Evolutionary conservation across 2,113 vertebrate genomes (phyloP), one percentile per base, ranked within the genome.

Genomic region (Daphoenositta chrysoptera): DNA sequence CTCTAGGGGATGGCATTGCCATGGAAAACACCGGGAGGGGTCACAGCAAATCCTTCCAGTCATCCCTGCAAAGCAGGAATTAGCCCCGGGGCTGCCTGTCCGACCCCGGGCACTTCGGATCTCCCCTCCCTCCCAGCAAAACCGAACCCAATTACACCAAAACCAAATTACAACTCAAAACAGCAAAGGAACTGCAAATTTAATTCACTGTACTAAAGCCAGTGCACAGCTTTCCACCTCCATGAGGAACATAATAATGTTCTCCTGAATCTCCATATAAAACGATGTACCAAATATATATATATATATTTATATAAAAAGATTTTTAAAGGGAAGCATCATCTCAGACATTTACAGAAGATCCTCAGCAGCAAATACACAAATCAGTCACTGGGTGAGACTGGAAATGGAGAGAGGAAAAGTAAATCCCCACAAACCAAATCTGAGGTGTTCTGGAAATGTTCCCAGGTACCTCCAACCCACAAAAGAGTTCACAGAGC

Each of bases 91-190:
- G 48, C 91, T 71, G 33, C 22, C 81, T 33, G 44, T 45, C 78
- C 1, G 0, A 35, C 14, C 44, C 24, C 3, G 0, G 27, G 48
- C 37, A 16, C 45, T 47, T 37, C 0, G 0, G 40, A 66, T 50
- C 39, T 83, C 63, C 72, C 7, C 54, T 53, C 40, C 80, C 65
- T 65, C 24, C 0, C 65, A 47, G 51, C 4, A 4, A 71, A 73
- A 60, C 13, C 44, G 21, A 93, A 17, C 57, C 23, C 44, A 42
- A 42, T 76, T 51, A 83, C 75, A 42, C 8, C 35, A 39, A 63
- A 50, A 70, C 33, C 51, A 6, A 80, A 79, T 57, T 5, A 24
- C 35, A n/a, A 50, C 30, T 37, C 51, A 11, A 39, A 93, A 24
- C 30, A 31, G 15, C 57, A 24, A 57, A 83, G 13, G 40, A 94